phyloP scores from a whole-genome alignment of 2,888 invertebrate species.

The Eupelmus urozonus region DNA sequence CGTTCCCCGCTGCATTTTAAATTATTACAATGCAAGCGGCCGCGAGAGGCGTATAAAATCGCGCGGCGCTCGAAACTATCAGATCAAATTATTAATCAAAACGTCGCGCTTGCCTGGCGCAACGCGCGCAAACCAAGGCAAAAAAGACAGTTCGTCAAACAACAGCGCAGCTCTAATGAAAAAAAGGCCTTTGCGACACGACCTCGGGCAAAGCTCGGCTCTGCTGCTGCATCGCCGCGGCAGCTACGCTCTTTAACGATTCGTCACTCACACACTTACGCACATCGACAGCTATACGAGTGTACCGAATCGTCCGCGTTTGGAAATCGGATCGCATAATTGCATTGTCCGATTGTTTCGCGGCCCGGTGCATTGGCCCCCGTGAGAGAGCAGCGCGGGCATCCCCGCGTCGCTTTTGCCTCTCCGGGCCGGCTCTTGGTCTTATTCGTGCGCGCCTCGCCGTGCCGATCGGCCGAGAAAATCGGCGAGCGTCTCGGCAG shows the following conservation, averaged over 20 bases:
- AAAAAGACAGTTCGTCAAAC: too few species aligned
- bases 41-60: too few species aligned
- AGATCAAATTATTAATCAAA: background rate
- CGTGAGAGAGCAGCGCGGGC: slow-evolving; percentile 27
- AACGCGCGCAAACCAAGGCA: too few species aligned
- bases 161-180: too few species aligned
- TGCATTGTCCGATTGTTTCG: slow-evolving; percentile 30
- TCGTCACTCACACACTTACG: background rate
- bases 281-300: background rate
- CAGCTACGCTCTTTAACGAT: background rate
- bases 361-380: slow-evolving; percentile 48
- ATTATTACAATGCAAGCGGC: too few species aligned
- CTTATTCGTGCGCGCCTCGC: too few species aligned
- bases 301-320: background rate
- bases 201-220: background rate
- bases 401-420: background rate
- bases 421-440: too few species aligned
- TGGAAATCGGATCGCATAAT: slow-evolving; percentile 44
- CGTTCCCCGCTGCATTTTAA: too few species aligned
- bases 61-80: too few species aligned
- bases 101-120: background rate
- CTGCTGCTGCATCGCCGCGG: background rate
- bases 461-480: too few species aligned
- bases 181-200: background rate
- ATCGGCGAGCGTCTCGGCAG: too few species aligned